Base-by-base conservation (phyloP, 2,797 vertebrate genomes). In the Pangasius sanitwongsei region DNA sequence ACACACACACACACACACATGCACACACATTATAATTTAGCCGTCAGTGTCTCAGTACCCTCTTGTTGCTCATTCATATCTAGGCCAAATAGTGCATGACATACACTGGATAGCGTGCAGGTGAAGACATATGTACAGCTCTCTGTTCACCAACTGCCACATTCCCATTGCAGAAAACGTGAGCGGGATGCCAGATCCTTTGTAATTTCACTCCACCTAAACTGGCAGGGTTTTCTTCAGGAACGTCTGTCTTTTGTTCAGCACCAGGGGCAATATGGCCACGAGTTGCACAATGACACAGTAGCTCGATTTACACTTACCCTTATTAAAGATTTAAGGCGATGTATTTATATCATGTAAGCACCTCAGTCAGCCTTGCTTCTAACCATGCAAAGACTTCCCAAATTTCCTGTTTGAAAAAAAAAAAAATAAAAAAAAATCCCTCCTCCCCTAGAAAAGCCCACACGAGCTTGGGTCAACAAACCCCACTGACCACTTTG, bases 401-500 rank as follows among this genome's bases (percentile, higher is more conserved):
- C 93, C 65, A 55, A 91, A 91, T 93, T 95, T 93, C 95, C 93
- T 90, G 50, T 90, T 92, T 93, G 95, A 94, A 94, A 94, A 92
- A 41, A 41, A 41, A 41, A 41, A 41, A 37, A 37, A 1, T 37
- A 93, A 91, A 91, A 92, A 93, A 44, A 55, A 82, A 93, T 92
- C 78, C 91, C 90, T 80, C 89, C 92, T 88, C 94, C 94, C 94
- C 91, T 84, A 93, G 90, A 15, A 94, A 95, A 80, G 95, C 93
- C 94, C 92, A 77, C 74, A 88, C 55, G 92, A 93, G 93, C 93
- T 91, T 92, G 89, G 87, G 92, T 94, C 93, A 94, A 95, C 94
- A 96, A 95, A 95, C 95, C 93, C 91, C n/a, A 92, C 93, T 94
- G 92, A 95, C 94, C 94, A 28, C 93, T 92, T 86, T 12, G 88